phyloP scores from a whole-genome alignment of 1,140 invertebrate species.

The Euwallacea similis region DNA sequence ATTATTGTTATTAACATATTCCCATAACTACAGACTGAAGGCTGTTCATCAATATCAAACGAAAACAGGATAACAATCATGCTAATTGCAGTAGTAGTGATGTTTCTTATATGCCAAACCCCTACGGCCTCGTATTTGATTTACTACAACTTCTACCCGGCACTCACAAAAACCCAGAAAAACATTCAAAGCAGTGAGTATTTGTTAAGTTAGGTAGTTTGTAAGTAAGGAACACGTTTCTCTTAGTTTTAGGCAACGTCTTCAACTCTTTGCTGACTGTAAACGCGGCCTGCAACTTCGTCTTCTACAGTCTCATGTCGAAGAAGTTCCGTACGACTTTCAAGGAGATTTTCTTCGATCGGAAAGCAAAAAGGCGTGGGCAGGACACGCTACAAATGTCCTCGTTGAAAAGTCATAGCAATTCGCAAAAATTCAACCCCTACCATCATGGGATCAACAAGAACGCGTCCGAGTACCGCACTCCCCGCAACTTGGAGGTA shows the following conservation, averaged over 20 bases:
- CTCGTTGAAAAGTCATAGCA: conserved; percentile 35
- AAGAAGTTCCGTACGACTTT: conserved; percentile 76
- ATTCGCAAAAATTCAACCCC: conserved; percentile 42
- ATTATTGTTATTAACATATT: neutral
- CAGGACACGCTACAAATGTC: conserved; percentile 42
- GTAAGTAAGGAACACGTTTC: neutral
- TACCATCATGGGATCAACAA: conserved; percentile 44
- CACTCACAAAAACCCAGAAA: conserved; percentile 17
- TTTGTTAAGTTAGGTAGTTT: neutral
- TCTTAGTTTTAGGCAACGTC: conserved; percentile 65
- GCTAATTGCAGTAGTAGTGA: conserved; percentile 72
- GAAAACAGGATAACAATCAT: conserved; percentile 76
- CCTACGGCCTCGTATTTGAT: conserved; percentile 66
- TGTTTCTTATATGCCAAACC: conserved; percentile 74
- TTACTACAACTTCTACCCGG: conserved; percentile 48
- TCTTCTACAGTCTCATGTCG: conserved; percentile 76
- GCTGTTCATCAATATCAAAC: conserved; percentile 53
- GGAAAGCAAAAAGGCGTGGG: conserved; percentile 41
- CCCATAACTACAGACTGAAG: conserved; percentile 13
- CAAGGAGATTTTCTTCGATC: conserved; percentile 61
- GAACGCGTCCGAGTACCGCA: conserved; percentile 46
- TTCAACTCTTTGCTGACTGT: conserved; percentile 72
- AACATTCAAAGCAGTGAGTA: conserved; percentile 39
- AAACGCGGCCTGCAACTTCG: conserved; percentile 75
- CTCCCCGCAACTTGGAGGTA: conserved; percentile 53